Evolutionary conservation across 1,140 invertebrate genomes (phyloP).

Genomic region (Heterodera schachtii): DNA sequence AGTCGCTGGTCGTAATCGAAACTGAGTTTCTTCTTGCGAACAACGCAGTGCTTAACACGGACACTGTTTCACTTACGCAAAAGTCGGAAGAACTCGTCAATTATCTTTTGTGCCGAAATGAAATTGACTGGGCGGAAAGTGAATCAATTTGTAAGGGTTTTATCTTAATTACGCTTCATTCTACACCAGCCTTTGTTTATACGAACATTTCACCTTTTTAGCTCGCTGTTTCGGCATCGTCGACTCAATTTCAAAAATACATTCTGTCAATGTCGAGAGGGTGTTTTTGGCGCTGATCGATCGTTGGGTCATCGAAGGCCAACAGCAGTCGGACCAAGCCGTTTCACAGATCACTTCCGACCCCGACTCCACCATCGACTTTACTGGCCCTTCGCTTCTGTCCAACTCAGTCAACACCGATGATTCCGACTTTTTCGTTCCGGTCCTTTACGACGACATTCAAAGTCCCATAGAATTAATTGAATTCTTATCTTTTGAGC

Average conservation of each 20-base stretch:
- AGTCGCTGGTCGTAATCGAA: constrained; percentile 11
- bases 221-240: constrained; percentile 22
- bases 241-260: constrained; percentile 22
- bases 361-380: constrained; percentile 37
- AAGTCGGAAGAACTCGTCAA: constrained; percentile 27
- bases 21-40: constrained; percentile 33
- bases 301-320: constrained; percentile 12
- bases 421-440: constrained; percentile 15
- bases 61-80: constrained; percentile 24
- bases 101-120: constrained; percentile 23
- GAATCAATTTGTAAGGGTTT: constrained; percentile 6
- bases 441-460: constrained; percentile 33
- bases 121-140: constrained; percentile 26
- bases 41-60: constrained; percentile 17
- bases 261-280: constrained; percentile 17
- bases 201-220: not conserved
- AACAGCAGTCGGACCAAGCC: constrained; percentile 6
- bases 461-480: not conserved
- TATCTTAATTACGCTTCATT: constrained; percentile 13
- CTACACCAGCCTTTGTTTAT: not conserved
- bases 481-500: not conserved
- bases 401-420: not conserved
- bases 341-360: constrained; percentile 16
- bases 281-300: constrained; percentile 28
- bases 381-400: constrained; percentile 8